Conservation (phyloP, 2,888 invertebrate species). For the Cephonodes hylas region DNA sequence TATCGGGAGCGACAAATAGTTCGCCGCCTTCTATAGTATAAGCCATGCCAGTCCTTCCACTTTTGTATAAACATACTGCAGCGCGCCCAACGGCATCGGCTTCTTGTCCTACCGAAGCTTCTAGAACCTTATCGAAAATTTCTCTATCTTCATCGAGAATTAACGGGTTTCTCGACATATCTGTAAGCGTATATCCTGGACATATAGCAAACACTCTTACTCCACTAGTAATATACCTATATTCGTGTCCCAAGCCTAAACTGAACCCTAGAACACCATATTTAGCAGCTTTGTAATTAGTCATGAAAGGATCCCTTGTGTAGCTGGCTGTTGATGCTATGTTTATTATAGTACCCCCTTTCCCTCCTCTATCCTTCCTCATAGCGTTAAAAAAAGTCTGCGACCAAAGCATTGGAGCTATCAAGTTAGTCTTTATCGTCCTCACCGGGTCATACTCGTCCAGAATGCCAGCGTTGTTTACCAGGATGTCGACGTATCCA, state of each 20-base stretch:
- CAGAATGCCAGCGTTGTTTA: slow-evolving; percentile 63
- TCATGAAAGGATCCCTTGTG: slow-evolving; percentile 26
- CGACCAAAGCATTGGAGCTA: slow-evolving; percentile 48
- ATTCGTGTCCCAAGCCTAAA: slow-evolving; percentile 57
- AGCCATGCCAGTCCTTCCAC: slow-evolving; percentile 22
- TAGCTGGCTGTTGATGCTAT: slow-evolving; percentile 81
- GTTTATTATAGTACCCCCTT: slow-evolving; percentile 83
- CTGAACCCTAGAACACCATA: slow-evolving; percentile 72
- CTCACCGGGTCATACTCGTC: slow-evolving; percentile 32
- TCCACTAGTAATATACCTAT: slow-evolving; percentile 59
- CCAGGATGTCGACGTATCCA: slow-evolving; percentile 55
- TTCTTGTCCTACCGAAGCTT: slow-evolving; percentile 31
- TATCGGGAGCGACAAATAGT: background rate
- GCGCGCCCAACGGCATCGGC: slow-evolving; percentile 27
- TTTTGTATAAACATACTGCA: slow-evolving; percentile 21
- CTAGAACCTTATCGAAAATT: slow-evolving; percentile 17
- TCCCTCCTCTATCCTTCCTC: slow-evolving; percentile 73
- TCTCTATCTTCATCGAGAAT: slow-evolving; percentile 14
- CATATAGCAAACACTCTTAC: slow-evolving; percentile 72
- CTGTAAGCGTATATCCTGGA: slow-evolving; percentile 69
- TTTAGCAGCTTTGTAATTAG: slow-evolving; percentile 30
- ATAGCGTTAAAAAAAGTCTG: slow-evolving; percentile 77
- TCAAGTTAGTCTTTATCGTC: slow-evolving; percentile 48
- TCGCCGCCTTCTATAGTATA: slow-evolving; percentile 8
- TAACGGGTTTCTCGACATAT: slow-evolving; percentile 26